phyloP scores from a whole-genome alignment of 2,797 vertebrate genomes.

The Pteronotus mesoamericanus region DNA sequence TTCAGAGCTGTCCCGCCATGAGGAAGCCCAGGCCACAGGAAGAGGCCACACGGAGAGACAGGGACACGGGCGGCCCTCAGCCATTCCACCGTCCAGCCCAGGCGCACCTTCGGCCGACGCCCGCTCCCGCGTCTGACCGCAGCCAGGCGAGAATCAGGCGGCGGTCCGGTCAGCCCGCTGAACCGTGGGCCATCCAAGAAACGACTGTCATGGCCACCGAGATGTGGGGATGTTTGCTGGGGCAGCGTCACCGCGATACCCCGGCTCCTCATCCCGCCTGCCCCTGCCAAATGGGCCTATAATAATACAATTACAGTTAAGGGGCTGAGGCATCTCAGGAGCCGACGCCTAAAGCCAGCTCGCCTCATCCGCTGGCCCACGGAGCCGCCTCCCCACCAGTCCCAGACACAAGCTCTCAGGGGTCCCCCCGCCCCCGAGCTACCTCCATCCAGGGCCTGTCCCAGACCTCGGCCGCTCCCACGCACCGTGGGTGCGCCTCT shows the following conservation, averaged over 20 bases:
- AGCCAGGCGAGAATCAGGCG: background rate
- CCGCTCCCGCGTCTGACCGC: background rate
- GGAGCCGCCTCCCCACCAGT: background rate
- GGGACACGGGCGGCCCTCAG: rapidly evolving
- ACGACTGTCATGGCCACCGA: background rate
- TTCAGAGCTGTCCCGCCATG: rapidly evolving
- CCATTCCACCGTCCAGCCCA: rapidly evolving
- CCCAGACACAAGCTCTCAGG: background rate
- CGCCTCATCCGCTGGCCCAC: background rate
- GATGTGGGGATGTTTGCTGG: background rate
- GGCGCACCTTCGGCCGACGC: background rate
- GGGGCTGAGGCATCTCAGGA: background rate
- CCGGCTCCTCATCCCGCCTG: background rate
- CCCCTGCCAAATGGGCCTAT: background rate
- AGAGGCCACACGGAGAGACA: background rate
- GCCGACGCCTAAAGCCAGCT: background rate
- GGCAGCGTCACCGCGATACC: rapidly evolving
- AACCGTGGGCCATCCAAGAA: rapidly evolving
- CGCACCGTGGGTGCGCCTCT: rapidly evolving
- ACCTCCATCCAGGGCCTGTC: background rate
- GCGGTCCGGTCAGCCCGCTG: rapidly evolving
- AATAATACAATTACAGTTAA: rapidly evolving
- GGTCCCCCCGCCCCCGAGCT: background rate
- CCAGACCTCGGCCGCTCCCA: background rate
- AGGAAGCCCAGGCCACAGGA: background rate